Evolutionary conservation across 2,797 vertebrate species (phyloP), one percentile per base, ranked within the genome.

Genomic region (Apogon talboti): DNA sequence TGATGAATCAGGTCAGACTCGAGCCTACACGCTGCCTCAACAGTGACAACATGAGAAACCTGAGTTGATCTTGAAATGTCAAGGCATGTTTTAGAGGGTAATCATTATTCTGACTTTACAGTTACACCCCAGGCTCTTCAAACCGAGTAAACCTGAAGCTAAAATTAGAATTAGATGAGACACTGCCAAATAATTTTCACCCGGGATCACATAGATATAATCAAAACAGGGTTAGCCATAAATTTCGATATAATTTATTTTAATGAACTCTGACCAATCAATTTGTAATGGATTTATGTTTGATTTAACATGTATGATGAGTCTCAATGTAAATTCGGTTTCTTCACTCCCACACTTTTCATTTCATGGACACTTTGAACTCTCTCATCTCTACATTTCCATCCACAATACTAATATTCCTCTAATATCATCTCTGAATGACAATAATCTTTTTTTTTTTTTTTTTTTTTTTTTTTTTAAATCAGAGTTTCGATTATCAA

Each of bases 1-100:
- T 66, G 69, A 73, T 65, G 44, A 54, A 51, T 57, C 55, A 66
- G 64, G 65, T 54, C 44, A 64, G 56, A 69, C 59, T 21, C 37
- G 50, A 43, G 33, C 15, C 35, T 55, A 18, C 50, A 61, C 58
- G 71, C 72, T 56, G 58, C 46, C 15, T 77, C 78, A 69, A 48
- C 59, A 73, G 47, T 60, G 42, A 46, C 38, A 47, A 45, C 41
- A 10, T 60, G 49, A 72, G 61, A 43, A 80, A 72, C 33, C 49
- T 51, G 52, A 56, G 54, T 52, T 74, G 55, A 62, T 70, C 63
- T 14, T 67, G 60, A 86, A 78, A 76, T 70, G 87, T 92, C 74
- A 49, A 87, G 84, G 79, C 91, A 90, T 78, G 88, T 92, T 92
- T 87, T 62, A 72, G 44, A 68, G 44, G 24, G 28, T 38, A 70